These are phyloP conservation scores for Arion vulgaris DNA, from an alignment of 1,140 invertebrate genomes.

Conservation along the genomic window DNA sequence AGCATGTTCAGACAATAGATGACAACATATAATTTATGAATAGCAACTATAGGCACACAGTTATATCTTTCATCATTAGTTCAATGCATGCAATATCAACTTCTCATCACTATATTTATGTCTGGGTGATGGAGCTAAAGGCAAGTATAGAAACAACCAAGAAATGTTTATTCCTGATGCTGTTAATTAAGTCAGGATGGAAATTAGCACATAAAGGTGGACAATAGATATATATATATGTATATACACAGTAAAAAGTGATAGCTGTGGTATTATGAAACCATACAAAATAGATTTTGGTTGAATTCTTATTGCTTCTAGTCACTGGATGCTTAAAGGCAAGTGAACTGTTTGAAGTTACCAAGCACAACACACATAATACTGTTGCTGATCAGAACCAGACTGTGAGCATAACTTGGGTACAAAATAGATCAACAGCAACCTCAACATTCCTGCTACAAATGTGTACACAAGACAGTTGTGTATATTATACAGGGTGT, in stretches of 20 bases:
- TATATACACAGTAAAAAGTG: too few species aligned
- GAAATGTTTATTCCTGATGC: neutral
- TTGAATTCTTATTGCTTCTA: neutral
- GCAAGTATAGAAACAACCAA: neutral
- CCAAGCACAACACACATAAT: neutral
- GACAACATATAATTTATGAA: too few species aligned
- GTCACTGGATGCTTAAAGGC: neutral
- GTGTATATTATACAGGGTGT: too few species aligned
- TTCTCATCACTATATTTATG: too few species aligned
- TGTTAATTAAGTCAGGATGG: neutral
- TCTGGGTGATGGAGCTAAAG: too few species aligned
- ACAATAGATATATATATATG: neutral
- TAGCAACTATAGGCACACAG: too few species aligned
- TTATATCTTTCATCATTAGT: too few species aligned
- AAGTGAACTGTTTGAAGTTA: neutral
- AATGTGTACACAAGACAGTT: too few species aligned
- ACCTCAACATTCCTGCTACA: too few species aligned
- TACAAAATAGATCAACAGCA: too few species aligned
- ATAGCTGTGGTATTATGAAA: neutral
- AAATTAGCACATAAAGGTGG: neutral
- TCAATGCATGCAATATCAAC: too few species aligned
- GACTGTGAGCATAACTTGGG: neutral
- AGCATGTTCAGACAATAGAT: too few species aligned
- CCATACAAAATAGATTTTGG: neutral
- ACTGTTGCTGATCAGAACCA: neutral